Conservation (phyloP, 2,113 vertebrate genomes). For the Carettochelys insculpta region DNA sequence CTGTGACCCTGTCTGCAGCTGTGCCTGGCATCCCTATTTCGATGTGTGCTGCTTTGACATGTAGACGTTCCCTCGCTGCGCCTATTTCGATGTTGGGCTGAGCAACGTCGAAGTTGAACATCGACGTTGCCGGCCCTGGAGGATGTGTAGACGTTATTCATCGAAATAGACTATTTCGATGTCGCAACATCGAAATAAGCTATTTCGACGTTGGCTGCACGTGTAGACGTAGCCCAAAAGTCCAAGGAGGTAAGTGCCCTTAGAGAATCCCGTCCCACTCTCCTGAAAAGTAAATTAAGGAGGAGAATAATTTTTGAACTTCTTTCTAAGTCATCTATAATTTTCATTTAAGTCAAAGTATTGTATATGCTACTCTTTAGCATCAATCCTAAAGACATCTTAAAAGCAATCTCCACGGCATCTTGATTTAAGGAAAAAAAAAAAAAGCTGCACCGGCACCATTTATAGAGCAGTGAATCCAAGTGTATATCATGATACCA, state of each 20-base stretch:
- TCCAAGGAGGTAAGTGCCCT: neutral
- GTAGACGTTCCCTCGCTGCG: too few species aligned
- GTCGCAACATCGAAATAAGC: too few species aligned
- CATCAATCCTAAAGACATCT: constrained; percentile 16
- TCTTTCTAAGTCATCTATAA: constrained; percentile 28
- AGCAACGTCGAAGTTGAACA: too few species aligned
- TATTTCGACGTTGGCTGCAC: too few species aligned
- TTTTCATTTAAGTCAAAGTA: constrained; percentile 34
- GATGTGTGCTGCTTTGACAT: too few species aligned
- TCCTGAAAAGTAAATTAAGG: neutral
- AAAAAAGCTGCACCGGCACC: constrained; percentile 49
- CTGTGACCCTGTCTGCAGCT: too few species aligned
- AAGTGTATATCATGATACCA: constrained; percentile 29
- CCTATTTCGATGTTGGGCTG: too few species aligned
- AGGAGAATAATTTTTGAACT: neutral
- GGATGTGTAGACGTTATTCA: too few species aligned
- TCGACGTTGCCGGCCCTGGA: too few species aligned
- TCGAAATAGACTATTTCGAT: too few species aligned
- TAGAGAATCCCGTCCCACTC: constrained; percentile 36
- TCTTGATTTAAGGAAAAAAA: constrained; percentile 44
- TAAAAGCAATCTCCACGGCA: constrained; percentile 40
- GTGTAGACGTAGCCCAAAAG: too few species aligned
- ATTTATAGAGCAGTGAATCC: constrained; percentile 39
- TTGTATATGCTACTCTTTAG: constrained; percentile 36
- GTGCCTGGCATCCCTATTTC: too few species aligned